phyloP scores from a whole-genome alignment of 2,113 vertebrate genomes.

The Rhynchopsitta pachyrhyncha region DNA sequence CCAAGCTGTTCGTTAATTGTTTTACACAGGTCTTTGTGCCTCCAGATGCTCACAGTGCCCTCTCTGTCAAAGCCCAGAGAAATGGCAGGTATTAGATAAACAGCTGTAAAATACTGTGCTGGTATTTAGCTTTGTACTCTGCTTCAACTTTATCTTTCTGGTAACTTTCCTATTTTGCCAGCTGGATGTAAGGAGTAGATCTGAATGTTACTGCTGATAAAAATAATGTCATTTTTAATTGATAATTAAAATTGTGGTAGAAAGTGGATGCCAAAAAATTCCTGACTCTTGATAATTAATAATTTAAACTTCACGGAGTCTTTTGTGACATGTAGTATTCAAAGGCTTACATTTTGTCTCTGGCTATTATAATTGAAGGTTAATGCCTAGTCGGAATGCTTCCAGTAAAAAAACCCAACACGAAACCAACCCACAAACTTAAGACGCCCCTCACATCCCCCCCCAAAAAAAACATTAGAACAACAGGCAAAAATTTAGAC shows the following conservation, averaged over 20 bases:
- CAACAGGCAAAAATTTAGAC: background rate
- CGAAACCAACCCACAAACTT: background rate
- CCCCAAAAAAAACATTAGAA: background rate
- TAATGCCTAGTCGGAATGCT: background rate
- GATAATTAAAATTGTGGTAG: background rate
- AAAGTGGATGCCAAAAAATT: background rate
- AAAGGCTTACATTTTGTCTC: slow-evolving; percentile 47
- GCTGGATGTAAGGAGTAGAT: background rate
- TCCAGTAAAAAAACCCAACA: background rate
- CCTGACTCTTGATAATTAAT: background rate
- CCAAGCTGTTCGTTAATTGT: background rate
- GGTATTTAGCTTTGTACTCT: background rate
- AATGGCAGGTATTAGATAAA: background rate
- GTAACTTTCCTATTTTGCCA: background rate
- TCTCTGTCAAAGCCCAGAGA: background rate
- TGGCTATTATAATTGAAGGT: background rate
- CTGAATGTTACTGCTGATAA: background rate
- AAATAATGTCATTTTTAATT: background rate
- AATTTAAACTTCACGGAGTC: background rate
- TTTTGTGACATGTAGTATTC: slow-evolving; percentile 7
- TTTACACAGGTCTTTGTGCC: background rate
- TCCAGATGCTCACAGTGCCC: background rate
- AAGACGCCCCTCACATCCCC: background rate
- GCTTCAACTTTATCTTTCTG: background rate
- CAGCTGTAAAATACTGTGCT: background rate